Evolutionary conservation across 2,888 invertebrate genomes (phyloP).

Genomic region (Scaptomyza polygonia): DNA sequence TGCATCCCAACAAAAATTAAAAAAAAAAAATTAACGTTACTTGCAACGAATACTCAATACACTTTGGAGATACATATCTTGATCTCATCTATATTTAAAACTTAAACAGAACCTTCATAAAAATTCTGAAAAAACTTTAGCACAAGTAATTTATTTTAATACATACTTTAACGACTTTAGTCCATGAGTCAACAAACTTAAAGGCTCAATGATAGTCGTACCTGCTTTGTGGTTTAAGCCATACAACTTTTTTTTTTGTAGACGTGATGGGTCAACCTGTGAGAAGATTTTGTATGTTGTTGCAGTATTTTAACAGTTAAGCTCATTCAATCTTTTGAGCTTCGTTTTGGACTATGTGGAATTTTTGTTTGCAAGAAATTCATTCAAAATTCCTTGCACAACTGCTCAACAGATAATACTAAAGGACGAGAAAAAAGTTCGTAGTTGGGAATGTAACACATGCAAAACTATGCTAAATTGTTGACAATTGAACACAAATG

Average conservation of each 20-base stretch:
- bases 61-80: background rate
- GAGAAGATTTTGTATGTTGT: conserved; percentile 5
- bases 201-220: background rate
- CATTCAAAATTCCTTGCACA: conserved; percentile 56
- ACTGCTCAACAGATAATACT: conserved; percentile 27
- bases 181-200: background rate
- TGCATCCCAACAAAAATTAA: conserved; percentile 7
- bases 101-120: no score
- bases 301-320: conserved; percentile 3
- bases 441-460: conserved; percentile 16
- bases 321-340: background rate
- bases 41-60: conserved; percentile 1
- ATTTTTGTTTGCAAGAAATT: conserved; percentile 40
- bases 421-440: conserved; percentile 8
- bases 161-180: background rate
- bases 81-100: no score
- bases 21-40: background rate
- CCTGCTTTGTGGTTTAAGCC: background rate
- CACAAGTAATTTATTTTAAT: background rate
- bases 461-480: background rate
- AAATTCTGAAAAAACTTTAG: no score
- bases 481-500: background rate
- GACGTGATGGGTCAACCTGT: conserved; percentile 33
- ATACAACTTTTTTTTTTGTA: conserved; percentile 17
- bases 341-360: conserved; percentile 7